Conservation (phyloP, 2,113 vertebrate genomes). For the Podarcis cretensis region DNA sequence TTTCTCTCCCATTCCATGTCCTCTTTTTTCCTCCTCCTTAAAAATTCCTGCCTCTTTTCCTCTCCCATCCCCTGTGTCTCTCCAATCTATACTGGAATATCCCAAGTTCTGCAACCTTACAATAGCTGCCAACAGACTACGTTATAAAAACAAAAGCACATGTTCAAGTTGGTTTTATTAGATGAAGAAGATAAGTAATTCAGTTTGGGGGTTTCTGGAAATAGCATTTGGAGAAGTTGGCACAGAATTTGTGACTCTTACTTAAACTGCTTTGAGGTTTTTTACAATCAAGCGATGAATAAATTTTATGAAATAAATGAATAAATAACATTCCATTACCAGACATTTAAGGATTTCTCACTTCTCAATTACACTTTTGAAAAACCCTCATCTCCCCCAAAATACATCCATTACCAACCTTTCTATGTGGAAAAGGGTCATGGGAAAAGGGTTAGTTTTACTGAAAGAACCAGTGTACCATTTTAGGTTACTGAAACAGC, state of each 20-base stretch:
- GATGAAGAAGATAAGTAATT: not conserved
- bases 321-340: not conserved
- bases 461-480: not conserved
- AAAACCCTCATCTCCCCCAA: not conserved
- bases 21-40: no score
- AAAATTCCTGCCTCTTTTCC: not conserved
- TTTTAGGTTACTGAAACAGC: not conserved
- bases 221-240: not conserved
- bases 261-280: not conserved
- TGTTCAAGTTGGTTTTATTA: not conserved
- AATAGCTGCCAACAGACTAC: not conserved
- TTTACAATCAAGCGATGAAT: no score
- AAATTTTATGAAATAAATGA: no score
- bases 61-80: not conserved
- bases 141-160: not conserved
- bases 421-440: not conserved
- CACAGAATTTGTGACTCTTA: conserved; percentile 5
- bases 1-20: not conserved
- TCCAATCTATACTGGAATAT: not conserved
- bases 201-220: not conserved
- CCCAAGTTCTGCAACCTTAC: not conserved
- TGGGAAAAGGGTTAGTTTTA: not conserved
- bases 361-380: not conserved
- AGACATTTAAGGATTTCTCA: not conserved
- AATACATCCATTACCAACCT: not conserved